Evolutionary conservation across 1,140 invertebrate species (phyloP).

Genomic region (Caenorhabditis elegans): WBcel235 BX284606.5:3453501-3454000

Average conservation of each 20-base stretch:
- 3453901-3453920: not conserved
- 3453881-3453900: not conserved
- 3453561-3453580: slow-evolving; percentile 61
- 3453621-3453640: slow-evolving; percentile 43
- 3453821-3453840: slow-evolving; percentile 14
- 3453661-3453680: slow-evolving; percentile 25
- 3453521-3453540: slow-evolving; percentile 51
- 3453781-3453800: slow-evolving; percentile 62
- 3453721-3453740: not conserved
- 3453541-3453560: slow-evolving; percentile 50
- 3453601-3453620: slow-evolving; percentile 45
- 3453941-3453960: slow-evolving; percentile 48
- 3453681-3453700: slow-evolving; percentile 41
- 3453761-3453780: slow-evolving; percentile 59
- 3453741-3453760: slow-evolving; percentile 41
- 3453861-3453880: slow-evolving; percentile 20
- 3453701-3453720: slow-evolving; percentile 34
- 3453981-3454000: slow-evolving; percentile 31
- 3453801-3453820: slow-evolving; percentile 30
- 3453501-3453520: slow-evolving; percentile 53
- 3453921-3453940: slow-evolving; percentile 31
- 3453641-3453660: slow-evolving; percentile 51
- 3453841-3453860: slow-evolving; percentile 38
- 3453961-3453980: slow-evolving; percentile 55
- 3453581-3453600: slow-evolving; percentile 47